phyloP scores from a whole-genome alignment of 1,140 invertebrate genomes.

The Chlorops oryzae region DNA sequence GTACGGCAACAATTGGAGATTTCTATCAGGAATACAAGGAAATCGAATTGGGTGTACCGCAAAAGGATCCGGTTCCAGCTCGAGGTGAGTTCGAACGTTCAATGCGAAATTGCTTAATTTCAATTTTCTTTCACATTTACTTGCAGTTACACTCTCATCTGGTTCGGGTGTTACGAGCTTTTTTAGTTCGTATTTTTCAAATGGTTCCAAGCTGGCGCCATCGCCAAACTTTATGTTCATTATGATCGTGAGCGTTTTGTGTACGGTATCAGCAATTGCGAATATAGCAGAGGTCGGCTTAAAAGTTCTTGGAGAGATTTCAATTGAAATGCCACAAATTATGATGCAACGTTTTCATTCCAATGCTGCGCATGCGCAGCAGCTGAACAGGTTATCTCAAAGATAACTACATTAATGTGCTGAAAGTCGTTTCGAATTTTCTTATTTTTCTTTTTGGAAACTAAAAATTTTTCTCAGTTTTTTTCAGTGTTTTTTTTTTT shows the following conservation, averaged over 20 bases:
- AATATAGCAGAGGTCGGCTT: no score
- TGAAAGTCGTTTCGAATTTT: no score
- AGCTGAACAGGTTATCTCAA: slow-evolving; percentile 21
- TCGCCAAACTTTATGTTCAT: background rate
- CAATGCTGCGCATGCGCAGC: no score
- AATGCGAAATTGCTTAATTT: background rate
- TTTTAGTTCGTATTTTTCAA: slow-evolving; percentile 36
- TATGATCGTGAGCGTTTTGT: background rate
- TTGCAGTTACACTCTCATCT: slow-evolving; percentile 39
- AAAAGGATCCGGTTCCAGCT: slow-evolving; percentile 53
- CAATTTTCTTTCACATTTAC: slow-evolving; percentile 1
- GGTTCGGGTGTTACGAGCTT: slow-evolving; percentile 39
- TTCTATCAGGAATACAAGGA: slow-evolving; percentile 52
- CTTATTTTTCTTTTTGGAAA: no score
- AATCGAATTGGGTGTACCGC: slow-evolving; percentile 50
- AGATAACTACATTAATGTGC: slow-evolving; percentile 16
- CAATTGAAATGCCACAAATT: no score
- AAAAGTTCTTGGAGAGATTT: no score
- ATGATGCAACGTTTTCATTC: no score
- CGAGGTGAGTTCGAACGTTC: slow-evolving; percentile 47
- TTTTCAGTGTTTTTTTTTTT: no score
- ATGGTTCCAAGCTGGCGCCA: slow-evolving; percentile 20
- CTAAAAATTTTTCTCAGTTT: no score
- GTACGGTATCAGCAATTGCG: slow-evolving; percentile 1
- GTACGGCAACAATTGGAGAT: slow-evolving; percentile 51